A percentile compares a stretch with the other conserved stretches of the same genome.
phyloP scores from a whole-genome alignment of 2,113 vertebrate species.

The Talpa occidentalis region DNA sequence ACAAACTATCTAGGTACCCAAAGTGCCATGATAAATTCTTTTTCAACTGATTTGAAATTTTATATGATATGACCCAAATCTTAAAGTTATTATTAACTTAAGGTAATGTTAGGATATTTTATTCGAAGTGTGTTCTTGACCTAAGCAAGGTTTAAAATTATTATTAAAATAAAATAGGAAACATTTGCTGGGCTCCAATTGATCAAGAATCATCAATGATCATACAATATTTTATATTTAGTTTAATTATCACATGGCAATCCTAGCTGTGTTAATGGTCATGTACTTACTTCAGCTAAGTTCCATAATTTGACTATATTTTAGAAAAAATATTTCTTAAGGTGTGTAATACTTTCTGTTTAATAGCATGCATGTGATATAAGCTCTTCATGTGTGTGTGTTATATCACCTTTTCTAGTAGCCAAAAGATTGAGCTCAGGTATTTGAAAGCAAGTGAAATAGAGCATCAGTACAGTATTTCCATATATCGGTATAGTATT shows the following conservation, averaged over 20 bases:
- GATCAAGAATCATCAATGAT: not conserved
- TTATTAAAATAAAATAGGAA: not conserved
- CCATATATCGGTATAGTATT: accelerated
- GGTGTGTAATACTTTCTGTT: not conserved
- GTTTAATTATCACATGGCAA: not conserved
- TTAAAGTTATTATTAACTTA: not conserved
- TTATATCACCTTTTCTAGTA: not conserved
- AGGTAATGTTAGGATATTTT: not conserved
- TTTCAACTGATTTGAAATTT: slow-evolving; percentile 15
- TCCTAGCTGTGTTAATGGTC: not conserved
- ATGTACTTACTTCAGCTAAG: not conserved
- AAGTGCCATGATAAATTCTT: not conserved
- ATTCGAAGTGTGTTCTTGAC: not conserved
- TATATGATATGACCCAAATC: not conserved
- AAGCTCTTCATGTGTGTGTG: not conserved
- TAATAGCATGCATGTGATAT: not conserved
- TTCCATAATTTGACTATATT: not conserved
- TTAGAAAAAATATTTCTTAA: not conserved
- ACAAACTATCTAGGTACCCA: not conserved
- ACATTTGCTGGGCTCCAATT: not conserved
- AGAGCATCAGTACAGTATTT: not conserved
- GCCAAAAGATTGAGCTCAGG: not conserved
- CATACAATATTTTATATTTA: not conserved
- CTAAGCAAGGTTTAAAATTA: not conserved
- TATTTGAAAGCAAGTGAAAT: not conserved